Evolutionary conservation across 2,797 vertebrate genomes (phyloP).

Genomic region (Rhinichthys osculus): DNA sequence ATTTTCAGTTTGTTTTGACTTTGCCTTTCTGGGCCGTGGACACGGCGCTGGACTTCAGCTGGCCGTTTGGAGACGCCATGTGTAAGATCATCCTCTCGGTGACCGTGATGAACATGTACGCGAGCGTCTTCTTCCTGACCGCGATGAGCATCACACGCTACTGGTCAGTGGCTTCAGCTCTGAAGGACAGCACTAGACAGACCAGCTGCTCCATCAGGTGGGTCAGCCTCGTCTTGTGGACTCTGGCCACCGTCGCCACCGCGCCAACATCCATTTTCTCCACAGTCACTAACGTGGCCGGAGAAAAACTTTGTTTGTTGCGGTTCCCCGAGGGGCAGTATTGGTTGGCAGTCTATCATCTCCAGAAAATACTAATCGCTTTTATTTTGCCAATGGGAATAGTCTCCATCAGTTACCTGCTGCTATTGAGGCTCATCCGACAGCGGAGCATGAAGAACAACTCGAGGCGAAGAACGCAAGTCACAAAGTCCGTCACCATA

Average conservation of each 20-base stretch:
- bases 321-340: slow-evolving; percentile 77
- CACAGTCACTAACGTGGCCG: slow-evolving; percentile 74
- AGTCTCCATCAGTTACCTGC: slow-evolving; percentile 77
- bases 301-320: slow-evolving; percentile 80
- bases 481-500: slow-evolving; percentile 78
- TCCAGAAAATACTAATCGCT: slow-evolving; percentile 80
- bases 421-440: slow-evolving; percentile 75
- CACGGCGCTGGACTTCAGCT: slow-evolving; percentile 72
- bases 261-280: slow-evolving; percentile 79
- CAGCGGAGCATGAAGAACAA: slow-evolving; percentile 73
- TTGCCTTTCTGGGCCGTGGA: slow-evolving; percentile 73
- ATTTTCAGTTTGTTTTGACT: slow-evolving; percentile 71
- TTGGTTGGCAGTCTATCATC: slow-evolving; percentile 81
- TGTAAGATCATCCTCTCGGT: slow-evolving; percentile 70
- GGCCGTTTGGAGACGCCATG: slow-evolving; percentile 72
- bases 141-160: slow-evolving; percentile 71
- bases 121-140: slow-evolving; percentile 71
- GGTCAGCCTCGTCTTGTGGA: slow-evolving; percentile 74
- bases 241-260: slow-evolving; percentile 75
- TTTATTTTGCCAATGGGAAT: slow-evolving; percentile 79
- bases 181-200: slow-evolving; percentile 55
- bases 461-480: slow-evolving; percentile 71
- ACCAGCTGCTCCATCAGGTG: slow-evolving; percentile 67
- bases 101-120: slow-evolving; percentile 74
- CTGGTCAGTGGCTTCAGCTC: slow-evolving; percentile 68